phyloP scores from a whole-genome alignment of 1,140 invertebrate genomes.

The Scylla paramamosain region DNA sequence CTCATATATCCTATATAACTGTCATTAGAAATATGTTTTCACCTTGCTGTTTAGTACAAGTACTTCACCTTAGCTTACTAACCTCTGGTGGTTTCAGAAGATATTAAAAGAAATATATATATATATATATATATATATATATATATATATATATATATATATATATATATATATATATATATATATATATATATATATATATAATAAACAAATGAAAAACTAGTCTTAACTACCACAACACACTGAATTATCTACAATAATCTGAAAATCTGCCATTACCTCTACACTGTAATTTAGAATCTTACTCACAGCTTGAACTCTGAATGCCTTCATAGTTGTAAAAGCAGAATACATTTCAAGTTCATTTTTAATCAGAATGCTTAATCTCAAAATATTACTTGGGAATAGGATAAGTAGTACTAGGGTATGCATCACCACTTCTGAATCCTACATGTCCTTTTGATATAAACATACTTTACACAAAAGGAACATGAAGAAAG shows the following conservation, averaged over 20 bases:
- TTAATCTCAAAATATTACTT: slow-evolving; percentile 22
- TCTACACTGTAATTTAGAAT: slow-evolving; percentile 15
- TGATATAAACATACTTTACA: not conserved
- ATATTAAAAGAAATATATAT: not conserved
- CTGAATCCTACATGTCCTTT: not conserved
- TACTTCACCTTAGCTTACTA: no score
- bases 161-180: not conserved
- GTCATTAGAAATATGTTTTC: no score
- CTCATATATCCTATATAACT: no score
- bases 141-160: not conserved
- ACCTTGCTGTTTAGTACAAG: no score
- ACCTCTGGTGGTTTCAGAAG: not conserved
- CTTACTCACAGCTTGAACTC: slow-evolving; percentile 69
- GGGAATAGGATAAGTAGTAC: not conserved
- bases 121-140: not conserved
- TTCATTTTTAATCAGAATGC: not conserved
- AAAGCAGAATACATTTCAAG: slow-evolving; percentile 11
- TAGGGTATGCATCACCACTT: not conserved
- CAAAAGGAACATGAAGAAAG: not conserved
- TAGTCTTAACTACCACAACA: no score
- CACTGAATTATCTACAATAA: not conserved
- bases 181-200: not conserved
- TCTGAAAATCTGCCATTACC: not conserved
- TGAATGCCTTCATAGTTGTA: slow-evolving; percentile 6
- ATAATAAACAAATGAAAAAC: not conserved